A percentile compares a stretch with the other conserved stretches of the same genome.
phyloP scores from a whole-genome alignment of 2,888 invertebrate genomes.

The Netelia virgata region DNA sequence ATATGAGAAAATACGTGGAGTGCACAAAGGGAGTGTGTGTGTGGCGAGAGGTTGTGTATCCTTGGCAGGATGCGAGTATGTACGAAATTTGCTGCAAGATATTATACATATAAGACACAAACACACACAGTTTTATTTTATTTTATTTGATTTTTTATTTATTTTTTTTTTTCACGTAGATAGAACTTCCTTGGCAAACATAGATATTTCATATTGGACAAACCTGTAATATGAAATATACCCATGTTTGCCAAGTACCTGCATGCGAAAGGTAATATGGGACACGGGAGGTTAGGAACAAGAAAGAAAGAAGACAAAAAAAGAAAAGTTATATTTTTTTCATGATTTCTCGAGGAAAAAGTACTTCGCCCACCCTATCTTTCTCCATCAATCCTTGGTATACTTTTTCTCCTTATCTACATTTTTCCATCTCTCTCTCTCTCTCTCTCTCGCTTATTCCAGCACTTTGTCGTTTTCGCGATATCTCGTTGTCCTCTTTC shows the following conservation, averaged over 20 bases:
- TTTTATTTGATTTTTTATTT: not conserved
- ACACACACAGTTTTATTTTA: not conserved
- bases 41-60: not conserved
- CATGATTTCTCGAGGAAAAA: conserved; percentile 52
- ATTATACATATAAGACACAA: conserved; percentile 6
- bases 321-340: conserved; percentile 49
- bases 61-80: conserved; percentile 21
- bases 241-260: not conserved
- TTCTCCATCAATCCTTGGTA: conserved; percentile 1
- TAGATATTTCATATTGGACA: conserved; percentile 19
- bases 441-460: conserved; percentile 3
- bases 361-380: conserved; percentile 30
- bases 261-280: not conserved
- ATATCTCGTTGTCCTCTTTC: conserved; percentile 45
- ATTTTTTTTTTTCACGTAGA: conserved; percentile 10
- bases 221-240: not conserved
- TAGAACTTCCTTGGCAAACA: conserved; percentile 47
- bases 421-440: conserved; percentile 17
- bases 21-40: conserved; percentile 20
- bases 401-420: conserved; percentile 21
- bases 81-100: not conserved
- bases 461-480: not conserved
- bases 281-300: not conserved
- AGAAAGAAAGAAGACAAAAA: not conserved
- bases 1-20: conserved; percentile 36